These are phyloP conservation scores for Gouania willdenowi DNA, from an alignment of 2,797 vertebrate genomes.

Conservation along the genomic window DNA sequence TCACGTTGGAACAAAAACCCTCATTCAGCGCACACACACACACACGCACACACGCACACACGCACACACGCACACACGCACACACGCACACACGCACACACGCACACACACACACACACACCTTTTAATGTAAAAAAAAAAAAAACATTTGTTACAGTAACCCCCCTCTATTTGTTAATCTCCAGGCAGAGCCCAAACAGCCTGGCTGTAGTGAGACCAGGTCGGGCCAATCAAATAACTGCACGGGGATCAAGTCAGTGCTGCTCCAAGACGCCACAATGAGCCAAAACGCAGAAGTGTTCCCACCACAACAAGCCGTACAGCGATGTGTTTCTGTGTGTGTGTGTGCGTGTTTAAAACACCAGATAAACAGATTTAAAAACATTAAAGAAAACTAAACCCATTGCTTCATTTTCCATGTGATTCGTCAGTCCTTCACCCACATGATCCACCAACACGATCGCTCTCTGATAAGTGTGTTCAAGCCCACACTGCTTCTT, in stretches of 20 bases:
- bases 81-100: slow-evolving; percentile 14
- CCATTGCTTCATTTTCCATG: slow-evolving; percentile 57
- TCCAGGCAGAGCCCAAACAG: slow-evolving; percentile 47
- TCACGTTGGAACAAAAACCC: slow-evolving; percentile 74
- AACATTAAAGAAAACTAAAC: slow-evolving; percentile 38
- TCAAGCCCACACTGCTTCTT: slow-evolving; percentile 8
- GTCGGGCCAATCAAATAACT: slow-evolving; percentile 44
- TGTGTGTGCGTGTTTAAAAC: not conserved
- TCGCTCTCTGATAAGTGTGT: slow-evolving; percentile 11
- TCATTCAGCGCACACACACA: slow-evolving; percentile 60
- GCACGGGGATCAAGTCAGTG: slow-evolving; percentile 36
- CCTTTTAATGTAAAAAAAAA: too few relatives aligned
- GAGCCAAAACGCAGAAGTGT: slow-evolving; percentile 44
- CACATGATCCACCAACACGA: slow-evolving; percentile 33
- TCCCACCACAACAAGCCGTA: slow-evolving; percentile 48
- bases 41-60: slow-evolving; percentile 12
- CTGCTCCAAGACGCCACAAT: slow-evolving; percentile 36
- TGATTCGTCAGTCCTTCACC: slow-evolving; percentile 27
- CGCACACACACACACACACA: slow-evolving; percentile 15
- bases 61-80: slow-evolving; percentile 12
- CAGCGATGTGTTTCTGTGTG: not conserved
- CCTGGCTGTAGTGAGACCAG: slow-evolving; percentile 20
- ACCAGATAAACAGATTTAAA: slow-evolving; percentile 16
- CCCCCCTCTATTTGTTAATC: slow-evolving; percentile 7
- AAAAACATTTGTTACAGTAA: slow-evolving; percentile 37